Evolutionary conservation across 2,113 vertebrate genomes (phyloP).

Genomic region (Istiophorus platypterus): DNA sequence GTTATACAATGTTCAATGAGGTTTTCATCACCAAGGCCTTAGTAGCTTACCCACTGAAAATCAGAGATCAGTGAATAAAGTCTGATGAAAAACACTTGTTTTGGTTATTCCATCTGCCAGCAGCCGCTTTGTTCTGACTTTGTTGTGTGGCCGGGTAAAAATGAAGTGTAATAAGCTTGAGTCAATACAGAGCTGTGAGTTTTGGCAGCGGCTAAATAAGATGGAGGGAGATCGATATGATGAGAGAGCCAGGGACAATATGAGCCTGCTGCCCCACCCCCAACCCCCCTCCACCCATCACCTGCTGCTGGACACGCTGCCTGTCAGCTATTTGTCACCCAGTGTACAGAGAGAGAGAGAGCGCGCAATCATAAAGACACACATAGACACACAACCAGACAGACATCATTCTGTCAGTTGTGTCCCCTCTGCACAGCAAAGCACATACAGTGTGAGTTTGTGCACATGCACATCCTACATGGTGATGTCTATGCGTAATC

Average conservation of each 20-base stretch:
- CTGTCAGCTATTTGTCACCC: conserved; percentile 68
- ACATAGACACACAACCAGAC: neutral
- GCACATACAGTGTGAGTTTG: neutral
- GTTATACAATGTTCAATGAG: neutral
- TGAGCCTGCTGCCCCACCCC: conserved; percentile 2
- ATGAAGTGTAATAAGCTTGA: conserved; percentile 67
- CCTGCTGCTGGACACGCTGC: conserved; percentile 57
- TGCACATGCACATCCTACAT: conserved; percentile 3
- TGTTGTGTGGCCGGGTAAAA: conserved; percentile 44
- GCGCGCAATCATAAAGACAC: conserved; percentile 30
- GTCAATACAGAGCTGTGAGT: conserved; percentile 75
- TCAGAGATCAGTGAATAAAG: neutral
- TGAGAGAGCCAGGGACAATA: conserved; percentile 58
- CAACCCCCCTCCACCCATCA: conserved; percentile 21
- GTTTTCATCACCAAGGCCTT: neutral
- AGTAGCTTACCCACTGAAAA: neutral
- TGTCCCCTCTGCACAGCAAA: neutral
- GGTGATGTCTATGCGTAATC: neutral
- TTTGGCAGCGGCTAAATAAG: conserved; percentile 80
- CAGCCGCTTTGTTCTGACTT: conserved; percentile 47
- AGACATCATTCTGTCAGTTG: conserved; percentile 19
- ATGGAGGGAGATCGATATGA: conserved; percentile 73
- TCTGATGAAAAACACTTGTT: conserved; percentile 54
- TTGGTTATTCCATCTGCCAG: conserved; percentile 31
- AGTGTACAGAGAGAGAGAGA: conserved; percentile 18